phyloP scores from a whole-genome alignment of 1,140 invertebrate species.

The Battus philenor region DNA sequence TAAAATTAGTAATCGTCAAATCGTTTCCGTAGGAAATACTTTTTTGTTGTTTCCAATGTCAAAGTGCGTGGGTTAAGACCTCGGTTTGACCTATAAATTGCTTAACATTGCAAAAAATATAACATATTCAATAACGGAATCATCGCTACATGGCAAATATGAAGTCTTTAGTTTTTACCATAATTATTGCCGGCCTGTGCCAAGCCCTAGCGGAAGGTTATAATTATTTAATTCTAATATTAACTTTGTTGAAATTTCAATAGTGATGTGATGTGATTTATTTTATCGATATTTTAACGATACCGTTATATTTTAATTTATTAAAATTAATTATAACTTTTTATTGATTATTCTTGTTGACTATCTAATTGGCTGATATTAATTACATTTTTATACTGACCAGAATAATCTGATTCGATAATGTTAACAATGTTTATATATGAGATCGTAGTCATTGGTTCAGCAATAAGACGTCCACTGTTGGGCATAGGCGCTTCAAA shows the following conservation, averaged over 20 bases:
- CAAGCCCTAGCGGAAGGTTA: slow-evolving; percentile 37
- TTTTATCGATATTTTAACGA: slow-evolving; percentile 12
- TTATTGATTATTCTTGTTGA: background rate
- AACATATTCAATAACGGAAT: slow-evolving; percentile 33
- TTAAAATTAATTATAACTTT: background rate
- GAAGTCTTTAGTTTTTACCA: slow-evolving; percentile 27
- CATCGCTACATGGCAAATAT: slow-evolving; percentile 35
- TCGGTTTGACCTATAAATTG: slow-evolving; percentile 49
- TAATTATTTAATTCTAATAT: slow-evolving; percentile 27
- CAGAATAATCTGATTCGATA: background rate
- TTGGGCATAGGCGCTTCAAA: background rate
- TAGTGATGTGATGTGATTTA: slow-evolving; percentile 2
- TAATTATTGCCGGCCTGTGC: slow-evolving; percentile 26
- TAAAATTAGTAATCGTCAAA: slow-evolving; percentile 18
- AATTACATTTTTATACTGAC: background rate
- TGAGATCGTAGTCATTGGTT: background rate
- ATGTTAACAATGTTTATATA: background rate
- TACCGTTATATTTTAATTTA: slow-evolving; percentile 30
- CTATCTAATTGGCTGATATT: background rate
- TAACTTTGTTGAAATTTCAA: slow-evolving; percentile 8
- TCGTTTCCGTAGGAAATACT: slow-evolving; percentile 52
- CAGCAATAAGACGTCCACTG: background rate
- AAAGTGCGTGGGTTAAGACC: slow-evolving; percentile 47
- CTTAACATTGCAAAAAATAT: slow-evolving; percentile 32
- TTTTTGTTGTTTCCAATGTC: slow-evolving; percentile 33